Percentiles rank a stretch among this genome's conserved stretches.
phyloP scores from a whole-genome alignment of 2,888 invertebrate genomes.

The Drosophila borborema region DNA sequence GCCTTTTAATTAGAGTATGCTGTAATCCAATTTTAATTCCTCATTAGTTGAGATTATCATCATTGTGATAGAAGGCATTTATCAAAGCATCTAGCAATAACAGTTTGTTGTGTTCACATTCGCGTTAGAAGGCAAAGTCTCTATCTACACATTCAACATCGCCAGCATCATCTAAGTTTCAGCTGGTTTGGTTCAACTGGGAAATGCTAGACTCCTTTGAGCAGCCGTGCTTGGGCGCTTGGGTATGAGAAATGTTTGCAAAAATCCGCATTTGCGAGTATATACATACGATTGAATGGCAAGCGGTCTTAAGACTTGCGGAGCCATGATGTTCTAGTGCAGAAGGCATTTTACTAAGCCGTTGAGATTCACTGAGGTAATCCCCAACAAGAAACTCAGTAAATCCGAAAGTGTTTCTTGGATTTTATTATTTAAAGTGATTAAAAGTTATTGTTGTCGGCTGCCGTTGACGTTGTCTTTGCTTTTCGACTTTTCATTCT shows the following conservation, averaged over 20 bases:
- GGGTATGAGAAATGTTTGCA: conserved; percentile 39
- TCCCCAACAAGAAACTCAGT: conserved; percentile 68
- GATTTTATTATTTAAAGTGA: conserved; percentile 80
- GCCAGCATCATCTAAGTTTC: conserved; percentile 37
- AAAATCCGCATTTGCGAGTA: conserved; percentile 50
- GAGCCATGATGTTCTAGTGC: conserved; percentile 52
- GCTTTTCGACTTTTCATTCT: conserved; percentile 56
- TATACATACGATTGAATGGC: conserved; percentile 40
- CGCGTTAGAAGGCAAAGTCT: conserved; percentile 33
- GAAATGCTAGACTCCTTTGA: conserved; percentile 19
- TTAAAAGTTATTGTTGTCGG: conserved; percentile 71
- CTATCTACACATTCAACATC: conserved; percentile 42
- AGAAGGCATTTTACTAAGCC: conserved; percentile 67
- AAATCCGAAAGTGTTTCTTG: conserved; percentile 77
- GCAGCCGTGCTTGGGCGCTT: conserved; percentile 9
- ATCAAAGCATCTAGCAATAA: conserved; percentile 59
- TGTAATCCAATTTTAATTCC: conserved; percentile 71
- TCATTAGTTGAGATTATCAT: conserved; percentile 72
- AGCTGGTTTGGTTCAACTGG: conserved; percentile 13
- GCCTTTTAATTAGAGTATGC: conserved; percentile 62
- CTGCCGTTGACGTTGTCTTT: conserved; percentile 52
- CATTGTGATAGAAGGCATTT: conserved; percentile 61
- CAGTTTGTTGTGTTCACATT: conserved; percentile 48
- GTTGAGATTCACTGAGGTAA: conserved; percentile 63
- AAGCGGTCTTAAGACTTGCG: conserved; percentile 32